These are phyloP conservation scores for Heliconius charithonia DNA, from an alignment of 2,888 invertebrate species.

Conservation along the genomic window DNA sequence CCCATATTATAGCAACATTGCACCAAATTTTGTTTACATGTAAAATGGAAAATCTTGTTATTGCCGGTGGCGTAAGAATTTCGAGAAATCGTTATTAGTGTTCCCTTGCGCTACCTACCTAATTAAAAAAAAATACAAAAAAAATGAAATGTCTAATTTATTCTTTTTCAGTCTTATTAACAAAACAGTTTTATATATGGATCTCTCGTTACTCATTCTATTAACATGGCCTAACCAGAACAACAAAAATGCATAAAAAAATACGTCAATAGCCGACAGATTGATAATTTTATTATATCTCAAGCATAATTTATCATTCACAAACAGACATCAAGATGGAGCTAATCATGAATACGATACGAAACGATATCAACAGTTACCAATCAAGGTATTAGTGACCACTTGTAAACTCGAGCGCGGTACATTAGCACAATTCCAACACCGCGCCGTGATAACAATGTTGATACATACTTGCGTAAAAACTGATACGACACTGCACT, in stretches of 20 bases:
- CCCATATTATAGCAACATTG: no score
- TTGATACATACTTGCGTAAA: conserved; percentile 16
- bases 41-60: no score
- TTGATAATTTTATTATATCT: neutral
- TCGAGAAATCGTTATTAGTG: no score
- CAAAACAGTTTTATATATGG: no score
- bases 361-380: conserved; percentile 11
- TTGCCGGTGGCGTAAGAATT: no score
- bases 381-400: conserved; percentile 19
- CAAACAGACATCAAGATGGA: conserved; percentile 15
- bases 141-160: no score
- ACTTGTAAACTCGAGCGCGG: conserved; percentile 19
- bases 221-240: neutral
- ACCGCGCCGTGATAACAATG: conserved; percentile 7
- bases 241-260: neutral
- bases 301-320: neutral
- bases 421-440: conserved; percentile 27
- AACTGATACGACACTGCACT: conserved; percentile 4
- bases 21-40: no score
- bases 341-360: neutral
- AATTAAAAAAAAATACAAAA: no score
- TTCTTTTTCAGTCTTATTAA: no score
- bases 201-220: no score
- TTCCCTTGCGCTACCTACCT: no score
- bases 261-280: neutral